Evolutionary conservation across 2,797 vertebrate species (phyloP).

Genomic region (Lacerta bilineata): DNA sequence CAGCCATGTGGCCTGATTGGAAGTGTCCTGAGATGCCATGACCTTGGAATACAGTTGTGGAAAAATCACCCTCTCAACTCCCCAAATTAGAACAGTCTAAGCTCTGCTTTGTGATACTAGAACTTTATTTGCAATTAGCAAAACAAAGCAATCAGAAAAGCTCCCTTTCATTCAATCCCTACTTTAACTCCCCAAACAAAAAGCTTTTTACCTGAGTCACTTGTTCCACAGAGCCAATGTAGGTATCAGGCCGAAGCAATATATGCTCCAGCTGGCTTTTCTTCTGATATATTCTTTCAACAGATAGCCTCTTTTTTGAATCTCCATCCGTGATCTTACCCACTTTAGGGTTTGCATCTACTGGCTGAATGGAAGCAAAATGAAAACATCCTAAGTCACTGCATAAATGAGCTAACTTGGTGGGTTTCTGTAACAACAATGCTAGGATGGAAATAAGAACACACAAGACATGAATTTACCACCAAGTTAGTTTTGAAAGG

Average conservation of each 20-base stretch:
- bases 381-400: not conserved
- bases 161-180: not conserved
- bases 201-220: slow-evolving; percentile 87
- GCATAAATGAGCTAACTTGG: not conserved
- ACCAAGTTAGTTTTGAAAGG: not conserved
- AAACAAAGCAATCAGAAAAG: slow-evolving; percentile 1
- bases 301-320: slow-evolving; percentile 83
- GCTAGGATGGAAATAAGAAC: not conserved
- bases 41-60: not conserved
- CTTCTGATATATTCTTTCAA: slow-evolving; percentile 98
- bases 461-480: not conserved
- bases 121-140: not conserved
- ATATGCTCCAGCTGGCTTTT: slow-evolving; percentile 99
- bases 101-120: not conserved
- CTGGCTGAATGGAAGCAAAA: slow-evolving; percentile 68
- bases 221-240: slow-evolving; percentile 96
- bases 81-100: not conserved
- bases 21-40: not conserved
- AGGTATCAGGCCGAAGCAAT: slow-evolving; percentile 96
- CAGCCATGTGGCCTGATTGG: not conserved
- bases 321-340: slow-evolving; percentile 85
- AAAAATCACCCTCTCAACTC: not conserved
- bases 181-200: not conserved
- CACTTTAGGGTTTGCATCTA: slow-evolving; percentile 84
- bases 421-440: not conserved